Percentiles rank a stretch among this genome's conserved stretches.
These are phyloP conservation scores for Nomada lathburiana DNA, from an alignment of 2,888 invertebrate genomes.

Conservation along the genomic window DNA sequence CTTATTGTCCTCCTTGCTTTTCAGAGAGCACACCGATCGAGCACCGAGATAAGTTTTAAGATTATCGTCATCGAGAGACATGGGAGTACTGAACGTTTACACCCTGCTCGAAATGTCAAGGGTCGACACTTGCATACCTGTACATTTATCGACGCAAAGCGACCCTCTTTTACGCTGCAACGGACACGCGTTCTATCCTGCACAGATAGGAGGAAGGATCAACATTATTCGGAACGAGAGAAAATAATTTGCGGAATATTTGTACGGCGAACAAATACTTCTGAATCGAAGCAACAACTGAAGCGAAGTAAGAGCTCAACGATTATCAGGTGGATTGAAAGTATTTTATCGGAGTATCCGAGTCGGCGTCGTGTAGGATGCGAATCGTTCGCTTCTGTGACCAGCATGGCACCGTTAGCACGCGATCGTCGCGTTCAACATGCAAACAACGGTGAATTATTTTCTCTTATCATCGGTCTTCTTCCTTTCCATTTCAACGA, in stretches of 20 bases:
- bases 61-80: conserved; percentile 27
- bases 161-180: conserved; percentile 1
- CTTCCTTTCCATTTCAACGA: not conserved
- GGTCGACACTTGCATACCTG: conserved; percentile 41
- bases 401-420: conserved; percentile 16
- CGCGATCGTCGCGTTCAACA: conserved; percentile 18
- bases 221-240: not conserved
- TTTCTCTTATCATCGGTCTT: not conserved
- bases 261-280: not conserved
- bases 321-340: conserved; percentile 47
- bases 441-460: not conserved
- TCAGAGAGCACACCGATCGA: conserved; percentile 11
- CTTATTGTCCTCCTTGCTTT: conserved; percentile 16
- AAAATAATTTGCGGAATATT: not conserved
- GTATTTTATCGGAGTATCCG: conserved; percentile 17
- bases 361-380: not conserved
- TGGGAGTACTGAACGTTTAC: conserved; percentile 54
- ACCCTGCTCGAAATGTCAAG: conserved; percentile 50
- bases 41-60: conserved; percentile 53
- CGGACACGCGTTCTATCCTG: not conserved
- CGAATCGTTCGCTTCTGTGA: conserved; percentile 30
- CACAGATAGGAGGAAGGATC: not conserved
- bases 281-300: not conserved
- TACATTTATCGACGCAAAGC: conserved; percentile 38
- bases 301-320: conserved; percentile 16